These are phyloP conservation scores for Apistogramma diplotaenia DNA, from an alignment of 2,113 vertebrate species.

Conservation along the genomic window DNA sequence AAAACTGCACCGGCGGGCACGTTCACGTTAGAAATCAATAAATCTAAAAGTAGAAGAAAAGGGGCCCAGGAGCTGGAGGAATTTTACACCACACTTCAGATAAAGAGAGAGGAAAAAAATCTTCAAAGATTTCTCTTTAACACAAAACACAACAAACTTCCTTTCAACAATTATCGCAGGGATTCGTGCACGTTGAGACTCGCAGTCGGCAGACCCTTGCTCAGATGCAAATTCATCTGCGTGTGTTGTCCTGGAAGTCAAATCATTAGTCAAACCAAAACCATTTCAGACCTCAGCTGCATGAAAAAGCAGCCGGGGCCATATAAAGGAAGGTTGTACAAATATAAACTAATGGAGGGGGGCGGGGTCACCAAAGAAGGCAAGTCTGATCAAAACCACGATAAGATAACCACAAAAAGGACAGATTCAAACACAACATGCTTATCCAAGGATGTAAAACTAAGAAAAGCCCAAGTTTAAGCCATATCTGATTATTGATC, in stretches of 20 bases:
- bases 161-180: not conserved
- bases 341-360: not conserved
- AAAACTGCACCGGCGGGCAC: not conserved
- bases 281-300: not conserved
- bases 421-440: not conserved
- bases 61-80: fast-evolving
- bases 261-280: conserved; percentile 61
- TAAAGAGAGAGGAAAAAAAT: not conserved
- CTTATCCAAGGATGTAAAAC: not conserved
- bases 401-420: not conserved
- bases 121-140: not conserved
- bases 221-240: conserved; percentile 58
- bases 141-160: not conserved
- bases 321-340: not conserved
- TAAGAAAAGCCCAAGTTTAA: not conserved
- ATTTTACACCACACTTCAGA: not conserved
- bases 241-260: conserved; percentile 54
- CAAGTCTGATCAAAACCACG: not conserved
- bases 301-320: not conserved
- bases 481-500: conserved; percentile 61
- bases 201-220: not conserved
- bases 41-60: fast-evolving
- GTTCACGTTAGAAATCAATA: not conserved
- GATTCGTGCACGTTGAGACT: conserved; percentile 14
- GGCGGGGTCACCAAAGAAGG: not conserved